Conservation (phyloP, 2,888 invertebrate genomes). For the Carcina quercana region DNA sequence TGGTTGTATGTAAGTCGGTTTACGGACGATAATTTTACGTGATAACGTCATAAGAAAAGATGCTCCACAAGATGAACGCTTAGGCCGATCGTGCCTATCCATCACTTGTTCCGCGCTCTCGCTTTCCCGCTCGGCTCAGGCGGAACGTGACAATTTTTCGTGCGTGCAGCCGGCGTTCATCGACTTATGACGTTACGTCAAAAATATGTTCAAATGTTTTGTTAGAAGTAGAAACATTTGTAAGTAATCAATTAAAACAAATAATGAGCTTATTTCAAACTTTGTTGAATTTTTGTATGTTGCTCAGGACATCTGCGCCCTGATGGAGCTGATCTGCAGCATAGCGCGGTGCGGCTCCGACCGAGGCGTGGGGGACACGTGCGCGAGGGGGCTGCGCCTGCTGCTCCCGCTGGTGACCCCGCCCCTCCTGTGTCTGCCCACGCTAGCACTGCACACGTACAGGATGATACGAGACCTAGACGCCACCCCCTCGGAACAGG, state of each 20-base stretch:
- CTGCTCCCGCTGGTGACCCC: conserved; percentile 50
- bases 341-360: conserved; percentile 44
- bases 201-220: too few species aligned
- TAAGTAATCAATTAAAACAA: background rate
- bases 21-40: too few species aligned
- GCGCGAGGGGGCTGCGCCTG: conserved; percentile 49
- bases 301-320: conserved; percentile 83
- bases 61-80: too few species aligned
- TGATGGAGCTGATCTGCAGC: conserved; percentile 82
- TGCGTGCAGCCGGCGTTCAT: too few species aligned
- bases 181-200: too few species aligned
- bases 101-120: too few species aligned
- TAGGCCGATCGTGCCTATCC: too few species aligned
- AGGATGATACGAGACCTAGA: conserved; percentile 57
- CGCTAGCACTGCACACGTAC: conserved; percentile 54
- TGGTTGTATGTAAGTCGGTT: too few species aligned
- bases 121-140: too few species aligned
- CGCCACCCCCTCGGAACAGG: conserved; percentile 45
- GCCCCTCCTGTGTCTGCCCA: conserved; percentile 47
- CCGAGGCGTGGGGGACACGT: conserved; percentile 32
- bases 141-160: too few species aligned
- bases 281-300: background rate
- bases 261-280: too few species aligned
- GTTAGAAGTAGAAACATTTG: background rate
- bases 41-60: too few species aligned